Evolutionary conservation across 2,113 vertebrate genomes (phyloP).

Genomic region (Amblyornis subalaris): DNA sequence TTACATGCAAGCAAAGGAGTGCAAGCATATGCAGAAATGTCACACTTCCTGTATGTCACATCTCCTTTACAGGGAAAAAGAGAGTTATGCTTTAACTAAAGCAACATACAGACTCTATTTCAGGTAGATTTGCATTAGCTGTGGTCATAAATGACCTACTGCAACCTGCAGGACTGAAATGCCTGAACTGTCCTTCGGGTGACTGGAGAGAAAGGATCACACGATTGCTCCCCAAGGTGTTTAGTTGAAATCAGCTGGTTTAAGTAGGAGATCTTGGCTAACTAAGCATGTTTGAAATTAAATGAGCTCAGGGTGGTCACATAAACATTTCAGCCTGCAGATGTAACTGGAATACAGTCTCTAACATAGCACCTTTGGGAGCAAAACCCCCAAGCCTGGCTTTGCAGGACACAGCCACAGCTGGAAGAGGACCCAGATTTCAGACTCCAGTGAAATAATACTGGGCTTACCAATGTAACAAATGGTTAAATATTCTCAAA

Average conservation of each 20-base stretch:
- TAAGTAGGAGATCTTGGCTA: not conserved
- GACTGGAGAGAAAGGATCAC: not conserved
- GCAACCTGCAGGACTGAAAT: not conserved
- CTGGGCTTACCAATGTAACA: not conserved
- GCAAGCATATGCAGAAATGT: not conserved
- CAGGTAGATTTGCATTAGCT: not conserved
- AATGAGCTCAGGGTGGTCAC: not conserved
- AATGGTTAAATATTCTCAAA: not conserved
- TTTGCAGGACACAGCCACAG: not conserved
- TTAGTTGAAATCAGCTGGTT: not conserved
- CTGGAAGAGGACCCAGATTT: not conserved
- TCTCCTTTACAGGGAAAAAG: not conserved
- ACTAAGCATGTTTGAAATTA: not conserved
- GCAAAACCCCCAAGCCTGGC: not conserved
- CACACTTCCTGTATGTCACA: not conserved
- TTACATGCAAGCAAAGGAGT: not conserved
- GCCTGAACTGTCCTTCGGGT: not conserved
- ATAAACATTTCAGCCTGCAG: not conserved
- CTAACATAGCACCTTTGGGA: fast-evolving
- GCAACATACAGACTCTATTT: not conserved
- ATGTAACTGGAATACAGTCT: not conserved
- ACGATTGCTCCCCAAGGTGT: not conserved
- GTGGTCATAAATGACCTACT: not conserved
- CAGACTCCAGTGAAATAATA: not conserved
- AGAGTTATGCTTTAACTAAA: not conserved